phyloP scores from a whole-genome alignment of 2,113 vertebrate species.

The Chaetodon trifascialis region DNA sequence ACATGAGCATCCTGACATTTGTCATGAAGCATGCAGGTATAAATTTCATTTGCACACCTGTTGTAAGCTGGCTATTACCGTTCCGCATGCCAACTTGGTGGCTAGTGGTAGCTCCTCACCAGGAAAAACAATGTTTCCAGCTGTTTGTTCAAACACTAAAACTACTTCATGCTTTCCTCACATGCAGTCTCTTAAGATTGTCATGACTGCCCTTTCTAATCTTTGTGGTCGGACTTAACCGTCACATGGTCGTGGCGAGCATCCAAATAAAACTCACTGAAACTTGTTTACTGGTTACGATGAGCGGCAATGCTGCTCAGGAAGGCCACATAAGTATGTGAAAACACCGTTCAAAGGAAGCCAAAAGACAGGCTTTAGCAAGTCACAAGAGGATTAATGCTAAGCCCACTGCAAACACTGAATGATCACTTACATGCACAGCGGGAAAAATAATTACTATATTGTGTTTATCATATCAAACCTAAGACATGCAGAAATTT shows the following conservation, averaged over 20 bases:
- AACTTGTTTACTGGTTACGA: no score
- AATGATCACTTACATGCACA: neutral
- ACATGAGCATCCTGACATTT: no score
- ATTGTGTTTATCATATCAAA: neutral
- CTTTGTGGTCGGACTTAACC: neutral
- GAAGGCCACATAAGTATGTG: neutral
- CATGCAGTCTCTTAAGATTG: neutral
- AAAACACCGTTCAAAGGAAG: neutral
- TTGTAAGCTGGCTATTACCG: no score
- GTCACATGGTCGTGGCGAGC: neutral
- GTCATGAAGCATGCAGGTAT: no score
- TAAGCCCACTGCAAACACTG: neutral
- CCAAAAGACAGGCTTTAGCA: neutral
- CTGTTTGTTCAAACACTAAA: no score
- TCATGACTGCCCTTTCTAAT: neutral
- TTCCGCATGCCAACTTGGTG: no score
- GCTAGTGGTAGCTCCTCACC: no score
- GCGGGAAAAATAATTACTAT: neutral
- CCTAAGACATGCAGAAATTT: neutral
- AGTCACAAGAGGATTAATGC: neutral
- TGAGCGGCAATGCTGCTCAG: neutral
- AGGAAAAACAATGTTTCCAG: no score
- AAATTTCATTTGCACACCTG: no score
- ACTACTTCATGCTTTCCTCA: neutral
- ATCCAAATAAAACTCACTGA: neutral